phyloP scores from a whole-genome alignment of 2,113 vertebrate genomes.

The Bos javanicus region DNA sequence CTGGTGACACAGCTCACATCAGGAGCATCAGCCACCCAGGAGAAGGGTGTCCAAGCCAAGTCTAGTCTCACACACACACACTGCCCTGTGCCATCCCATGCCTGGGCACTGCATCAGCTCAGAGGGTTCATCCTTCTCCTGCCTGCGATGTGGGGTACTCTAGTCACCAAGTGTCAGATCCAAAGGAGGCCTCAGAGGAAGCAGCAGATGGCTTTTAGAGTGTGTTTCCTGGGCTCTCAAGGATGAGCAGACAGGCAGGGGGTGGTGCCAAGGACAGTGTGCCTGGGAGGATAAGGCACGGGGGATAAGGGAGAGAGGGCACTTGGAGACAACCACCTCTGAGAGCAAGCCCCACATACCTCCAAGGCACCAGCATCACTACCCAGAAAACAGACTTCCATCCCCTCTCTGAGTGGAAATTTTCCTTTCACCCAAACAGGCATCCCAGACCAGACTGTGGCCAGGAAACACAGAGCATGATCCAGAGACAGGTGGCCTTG shows the following conservation, averaged over 20 bases:
- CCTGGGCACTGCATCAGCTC: not conserved
- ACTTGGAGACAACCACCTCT: not conserved
- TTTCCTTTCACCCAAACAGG: not conserved
- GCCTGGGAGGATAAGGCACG: not conserved
- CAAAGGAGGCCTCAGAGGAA: not conserved
- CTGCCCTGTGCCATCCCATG: not conserved
- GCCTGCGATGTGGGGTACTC: not conserved
- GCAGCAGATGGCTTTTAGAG: not conserved
- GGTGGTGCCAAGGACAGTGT: not conserved
- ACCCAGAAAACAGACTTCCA: not conserved
- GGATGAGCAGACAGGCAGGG: not conserved
- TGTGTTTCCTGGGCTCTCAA: not conserved
- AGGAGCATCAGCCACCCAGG: not conserved
- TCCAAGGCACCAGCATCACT: not conserved
- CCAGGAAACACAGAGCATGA: too few species aligned
- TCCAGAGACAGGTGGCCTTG: fast-evolving
- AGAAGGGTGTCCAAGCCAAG: not conserved
- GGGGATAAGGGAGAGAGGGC: not conserved
- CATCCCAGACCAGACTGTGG: not conserved
- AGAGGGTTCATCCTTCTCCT: not conserved
- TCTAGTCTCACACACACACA: not conserved
- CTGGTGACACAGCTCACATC: not conserved
- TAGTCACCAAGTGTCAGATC: not conserved
- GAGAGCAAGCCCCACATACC: not conserved
- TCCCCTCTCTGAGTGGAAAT: not conserved